Conservation (phyloP, 2,797 vertebrate genomes). For the Danio jaintianensis region DNA sequence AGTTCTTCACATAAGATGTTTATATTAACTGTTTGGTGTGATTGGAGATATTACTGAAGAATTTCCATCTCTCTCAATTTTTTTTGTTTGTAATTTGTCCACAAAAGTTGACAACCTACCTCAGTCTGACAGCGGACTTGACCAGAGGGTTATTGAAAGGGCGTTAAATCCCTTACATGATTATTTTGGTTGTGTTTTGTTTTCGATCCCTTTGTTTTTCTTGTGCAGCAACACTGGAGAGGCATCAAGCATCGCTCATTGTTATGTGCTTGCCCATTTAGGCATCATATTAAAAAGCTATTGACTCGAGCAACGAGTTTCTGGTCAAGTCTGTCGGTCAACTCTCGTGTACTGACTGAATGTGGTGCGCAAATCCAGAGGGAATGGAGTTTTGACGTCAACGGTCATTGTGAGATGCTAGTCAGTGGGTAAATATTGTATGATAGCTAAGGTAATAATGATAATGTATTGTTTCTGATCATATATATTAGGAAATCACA, state of each 20-base stretch:
- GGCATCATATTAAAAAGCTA: conserved; percentile 46
- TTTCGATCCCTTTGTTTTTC: conserved; percentile 49
- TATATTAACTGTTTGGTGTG: conserved; percentile 26
- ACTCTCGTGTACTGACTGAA: conserved; percentile 18
- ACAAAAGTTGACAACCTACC: conserved; percentile 83
- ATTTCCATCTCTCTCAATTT: neutral
- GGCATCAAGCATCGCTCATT: conserved; percentile 37
- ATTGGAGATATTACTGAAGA: conserved; percentile 26
- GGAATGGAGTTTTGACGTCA: conserved; percentile 7
- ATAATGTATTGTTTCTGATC: conserved; percentile 42
- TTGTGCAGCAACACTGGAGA: conserved; percentile 61
- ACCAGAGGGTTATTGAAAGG: conserved; percentile 75
- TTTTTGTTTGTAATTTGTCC: conserved; percentile 71
- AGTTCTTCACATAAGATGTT: conserved; percentile 12
- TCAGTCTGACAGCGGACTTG: conserved; percentile 82
- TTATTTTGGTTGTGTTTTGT: conserved; percentile 54
- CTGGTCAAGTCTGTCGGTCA: conserved; percentile 39
- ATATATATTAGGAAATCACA: conserved; percentile 34
- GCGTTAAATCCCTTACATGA: conserved; percentile 74
- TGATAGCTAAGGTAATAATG: conserved; percentile 53
- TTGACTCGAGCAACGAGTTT: conserved; percentile 38
- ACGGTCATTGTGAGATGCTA: conserved; percentile 14
- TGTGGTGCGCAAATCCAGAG: conserved; percentile 19
- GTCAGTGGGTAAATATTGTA: conserved; percentile 51
- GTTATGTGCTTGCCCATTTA: conserved; percentile 45